These are phyloP conservation scores for Drosophila kambysellisi DNA, from an alignment of 2,888 invertebrate genomes.

Conservation along the genomic window DNA sequence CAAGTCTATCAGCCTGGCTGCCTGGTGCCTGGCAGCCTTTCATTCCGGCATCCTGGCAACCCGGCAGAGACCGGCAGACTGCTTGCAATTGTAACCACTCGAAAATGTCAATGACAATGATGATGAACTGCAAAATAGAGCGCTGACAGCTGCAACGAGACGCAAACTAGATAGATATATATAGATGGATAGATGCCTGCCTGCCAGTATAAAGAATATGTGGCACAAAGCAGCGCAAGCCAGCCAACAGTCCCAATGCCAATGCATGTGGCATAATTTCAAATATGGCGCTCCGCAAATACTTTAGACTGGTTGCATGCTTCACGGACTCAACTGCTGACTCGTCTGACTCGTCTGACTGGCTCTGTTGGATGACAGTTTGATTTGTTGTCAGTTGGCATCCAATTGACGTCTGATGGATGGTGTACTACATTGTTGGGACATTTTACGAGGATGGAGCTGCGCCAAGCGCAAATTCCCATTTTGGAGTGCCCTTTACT, in stretches of 20 bases:
- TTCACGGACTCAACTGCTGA: constrained; percentile 51
- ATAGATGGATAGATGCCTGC: constrained; percentile 21
- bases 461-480: constrained; percentile 28
- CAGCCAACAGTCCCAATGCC: constrained; percentile 35
- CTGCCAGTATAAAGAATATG: neutral
- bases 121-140: constrained; percentile 81
- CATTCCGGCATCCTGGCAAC: neutral
- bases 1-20: constrained; percentile 1
- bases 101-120: constrained; percentile 79
- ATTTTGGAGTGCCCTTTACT: constrained; percentile 32
- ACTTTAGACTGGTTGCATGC: constrained; percentile 74
- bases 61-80: constrained; percentile 24
- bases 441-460: constrained; percentile 62
- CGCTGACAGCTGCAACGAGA: constrained; percentile 80
- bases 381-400: constrained; percentile 80
- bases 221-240: neutral
- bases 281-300: constrained; percentile 77
- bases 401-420: constrained; percentile 79
- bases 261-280: constrained; percentile 75
- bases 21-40: constrained; percentile 16
- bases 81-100: constrained; percentile 78
- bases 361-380: constrained; percentile 70
- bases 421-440: constrained; percentile 77
- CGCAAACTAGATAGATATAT: constrained; percentile 60
- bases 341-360: constrained; percentile 34